Conservation (phyloP, 2,888 invertebrate genomes). For the Muscina levida region DNA sequence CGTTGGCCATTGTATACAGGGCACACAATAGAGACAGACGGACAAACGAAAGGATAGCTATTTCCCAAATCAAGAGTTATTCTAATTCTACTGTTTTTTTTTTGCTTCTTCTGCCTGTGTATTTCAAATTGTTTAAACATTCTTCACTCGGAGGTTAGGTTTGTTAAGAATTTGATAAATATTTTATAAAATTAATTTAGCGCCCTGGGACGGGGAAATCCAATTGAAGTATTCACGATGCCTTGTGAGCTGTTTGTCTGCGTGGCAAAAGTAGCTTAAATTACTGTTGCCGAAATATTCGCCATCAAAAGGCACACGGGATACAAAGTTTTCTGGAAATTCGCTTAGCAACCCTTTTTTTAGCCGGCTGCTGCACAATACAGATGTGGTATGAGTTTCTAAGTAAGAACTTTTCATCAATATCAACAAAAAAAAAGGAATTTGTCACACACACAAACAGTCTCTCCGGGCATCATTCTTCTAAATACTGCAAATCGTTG, state of each 20-base stretch:
- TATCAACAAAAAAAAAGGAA: conserved; percentile 29
- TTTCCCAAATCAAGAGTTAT: conserved; percentile 26
- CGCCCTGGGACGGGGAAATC: conserved; percentile 1
- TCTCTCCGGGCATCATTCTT: background rate
- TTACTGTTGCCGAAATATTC: conserved; percentile 20
- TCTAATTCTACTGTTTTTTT: conserved; percentile 18
- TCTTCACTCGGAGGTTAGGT: no score
- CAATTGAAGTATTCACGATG: conserved; percentile 6
- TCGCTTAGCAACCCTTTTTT: conserved; percentile 23
- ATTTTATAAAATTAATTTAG: conserved; percentile 20
- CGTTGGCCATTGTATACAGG: background rate
- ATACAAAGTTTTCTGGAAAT: background rate
- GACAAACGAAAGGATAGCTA: background rate
- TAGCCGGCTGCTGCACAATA: background rate
- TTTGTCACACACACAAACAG: conserved; percentile 28
- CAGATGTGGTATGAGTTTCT: conserved; percentile 4
- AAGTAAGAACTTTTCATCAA: conserved; percentile 39
- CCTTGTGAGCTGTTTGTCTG: background rate
- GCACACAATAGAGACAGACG: conserved; percentile 21
- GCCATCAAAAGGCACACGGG: background rate
- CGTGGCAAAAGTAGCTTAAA: background rate
- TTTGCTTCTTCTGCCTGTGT: background rate
- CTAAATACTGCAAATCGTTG: background rate
- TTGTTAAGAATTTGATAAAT: conserved; percentile 27
- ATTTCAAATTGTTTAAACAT: background rate